These are phyloP conservation scores for Halotydeus destructor DNA, from an alignment of 1,140 invertebrate genomes.

Conservation along the genomic window DNA sequence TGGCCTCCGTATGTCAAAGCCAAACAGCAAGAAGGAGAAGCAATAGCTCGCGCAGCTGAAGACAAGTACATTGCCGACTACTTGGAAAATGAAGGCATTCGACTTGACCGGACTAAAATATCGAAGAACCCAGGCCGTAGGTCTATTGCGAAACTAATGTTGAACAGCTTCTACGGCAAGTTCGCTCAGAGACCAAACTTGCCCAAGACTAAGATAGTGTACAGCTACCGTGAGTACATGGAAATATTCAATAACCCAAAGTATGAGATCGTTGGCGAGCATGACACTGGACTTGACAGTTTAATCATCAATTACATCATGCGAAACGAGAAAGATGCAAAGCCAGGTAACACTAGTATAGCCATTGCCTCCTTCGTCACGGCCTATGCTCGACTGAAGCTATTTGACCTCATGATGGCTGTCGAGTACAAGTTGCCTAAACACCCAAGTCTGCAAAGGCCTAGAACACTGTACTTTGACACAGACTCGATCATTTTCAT, in stretches of 20 bases:
- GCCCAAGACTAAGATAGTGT: too few species aligned
- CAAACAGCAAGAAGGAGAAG: too few species aligned
- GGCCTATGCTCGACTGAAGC: slow-evolving; percentile 1
- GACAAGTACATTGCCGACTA: slow-evolving; percentile 15
- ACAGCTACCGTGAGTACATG: too few species aligned
- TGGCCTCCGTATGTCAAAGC: too few species aligned
- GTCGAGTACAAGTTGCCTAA: not conserved
- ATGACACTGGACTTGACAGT: too few species aligned
- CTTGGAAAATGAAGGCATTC: slow-evolving; percentile 15
- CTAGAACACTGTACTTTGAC: not conserved
- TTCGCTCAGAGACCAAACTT: slow-evolving; percentile 2
- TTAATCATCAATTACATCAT: too few species aligned
- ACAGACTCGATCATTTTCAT: not conserved
- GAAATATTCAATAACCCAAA: too few species aligned
- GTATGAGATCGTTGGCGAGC: too few species aligned
- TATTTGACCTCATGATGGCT: not conserved
- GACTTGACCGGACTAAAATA: slow-evolving; percentile 13
- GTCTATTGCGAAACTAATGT: slow-evolving; percentile 15
- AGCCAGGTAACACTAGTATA: not conserved
- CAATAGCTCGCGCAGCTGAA: too few species aligned
- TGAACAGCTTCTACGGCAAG: slow-evolving; percentile 19
- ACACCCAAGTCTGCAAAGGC: too few species aligned
- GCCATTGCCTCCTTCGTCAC: slow-evolving; percentile 5
- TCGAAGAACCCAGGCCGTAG: slow-evolving; percentile 15
- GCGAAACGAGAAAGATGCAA: too few species aligned